Conservation (phyloP, 1,140 invertebrate species). For the Daktulosphaira vitifoliae region DNA sequence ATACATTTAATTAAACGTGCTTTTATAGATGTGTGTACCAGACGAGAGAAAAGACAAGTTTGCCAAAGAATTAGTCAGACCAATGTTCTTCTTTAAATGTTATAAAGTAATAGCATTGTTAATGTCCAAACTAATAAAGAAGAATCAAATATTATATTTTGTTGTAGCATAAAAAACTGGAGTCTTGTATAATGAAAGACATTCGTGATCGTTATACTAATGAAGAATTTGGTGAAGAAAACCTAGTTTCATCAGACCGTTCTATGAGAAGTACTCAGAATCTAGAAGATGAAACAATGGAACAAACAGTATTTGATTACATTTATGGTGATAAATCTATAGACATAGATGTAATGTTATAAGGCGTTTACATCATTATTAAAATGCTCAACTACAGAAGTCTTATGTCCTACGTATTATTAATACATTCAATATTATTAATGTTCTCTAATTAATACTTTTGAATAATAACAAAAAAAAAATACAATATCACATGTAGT, state of each 20-base stretch:
- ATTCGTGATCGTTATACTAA: constrained; percentile 52
- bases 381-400: too few relatives aligned
- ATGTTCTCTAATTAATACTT: too few relatives aligned
- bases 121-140: too few relatives aligned
- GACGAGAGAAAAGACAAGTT: constrained; percentile 53
- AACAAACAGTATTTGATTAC: constrained; percentile 19
- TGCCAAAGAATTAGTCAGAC: constrained; percentile 52
- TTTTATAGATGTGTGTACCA: constrained; percentile 57
- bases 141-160: too few relatives aligned
- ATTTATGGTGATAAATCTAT: constrained; percentile 18
- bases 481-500: too few relatives aligned
- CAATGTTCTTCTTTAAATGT: constrained; percentile 60
- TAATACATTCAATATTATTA: too few relatives aligned
- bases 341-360: constrained; percentile 3
- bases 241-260: constrained; percentile 40
- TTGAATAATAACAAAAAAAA: too few relatives aligned
- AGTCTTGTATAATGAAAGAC: constrained; percentile 60
- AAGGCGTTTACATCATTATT: not conserved
- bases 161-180: constrained; percentile 53
- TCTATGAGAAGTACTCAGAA: constrained; percentile 18
- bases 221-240: constrained; percentile 46
- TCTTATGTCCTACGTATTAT: too few relatives aligned
- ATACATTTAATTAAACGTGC: constrained; percentile 32
- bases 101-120: constrained; percentile 49
- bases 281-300: constrained; percentile 19